Base-by-base conservation (phyloP, 1,140 invertebrate genomes). In the Sipha flava region DNA sequence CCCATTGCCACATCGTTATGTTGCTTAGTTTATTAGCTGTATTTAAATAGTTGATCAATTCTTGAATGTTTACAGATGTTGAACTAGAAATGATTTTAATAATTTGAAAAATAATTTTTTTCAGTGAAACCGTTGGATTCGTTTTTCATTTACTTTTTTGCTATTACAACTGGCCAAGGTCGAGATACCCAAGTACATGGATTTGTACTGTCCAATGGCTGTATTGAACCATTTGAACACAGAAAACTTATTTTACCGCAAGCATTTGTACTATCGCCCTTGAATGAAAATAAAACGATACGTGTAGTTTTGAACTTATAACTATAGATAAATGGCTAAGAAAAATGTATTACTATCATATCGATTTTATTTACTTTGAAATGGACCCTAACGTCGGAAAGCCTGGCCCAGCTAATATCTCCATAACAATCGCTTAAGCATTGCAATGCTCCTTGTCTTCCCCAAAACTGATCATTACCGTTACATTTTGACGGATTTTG, bases 391-490 rank as follows among this genome's bases (percentile, higher is more conserved):
- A 89, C 88, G 83, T 92, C 90, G 73, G 90, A 88, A 1, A 90
- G 85, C 80, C 92, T 90, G 0, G 92, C 89, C 90, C 94, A 96
- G 34, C 92, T 92, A 14, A 95, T 88, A 82, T 95, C 92, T 0
- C 93, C 95, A 5, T 87, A 86, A 23, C 90, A 90, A 81, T 92
- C 91, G 18, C 90, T 89, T 14, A 97, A 85, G 83, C 95, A 97
- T 26, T 90, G 86, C 1, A 96, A 86, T 0, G 93, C 90, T 9
- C 95, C 95, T 62, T 90, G 87, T 68, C 91, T 88, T 2, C 94
- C 95, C 87, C 91, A 92, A 86, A 93, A 95, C 79, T 90, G 91
- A 84, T 96, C 95, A 37, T 86, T 86, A 0, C 86, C 85, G 21
- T 89, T 90, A 83, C 93, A 95, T 9, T 37, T 21, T 6, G 83